Base-by-base conservation (phyloP, 2,888 invertebrate genomes). In the Himalopsyche japonica region DNA sequence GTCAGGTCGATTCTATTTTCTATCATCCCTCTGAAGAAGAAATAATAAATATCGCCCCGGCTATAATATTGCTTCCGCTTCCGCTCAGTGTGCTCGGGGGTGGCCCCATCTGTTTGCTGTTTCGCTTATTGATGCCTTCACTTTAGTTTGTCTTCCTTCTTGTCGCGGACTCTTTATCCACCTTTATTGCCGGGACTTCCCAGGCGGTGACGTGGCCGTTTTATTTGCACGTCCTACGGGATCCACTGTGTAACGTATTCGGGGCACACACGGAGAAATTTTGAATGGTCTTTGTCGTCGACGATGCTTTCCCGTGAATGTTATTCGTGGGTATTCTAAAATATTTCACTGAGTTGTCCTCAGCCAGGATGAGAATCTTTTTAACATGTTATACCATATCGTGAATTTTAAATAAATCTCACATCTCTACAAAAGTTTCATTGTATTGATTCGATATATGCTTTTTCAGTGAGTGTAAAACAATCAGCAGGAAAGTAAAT, bases 91-190 rank as follows among this genome's bases (percentile, higher is more conserved):
- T 43, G 43, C 43, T 43, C 43, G 24, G 70, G 70, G 20, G 70
- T 70, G 70, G 70, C 70, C 70, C 70, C 70, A 70, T 70, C 70
- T 70, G 70, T 70, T 70, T 70, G 70, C 70, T 70, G 70, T 70
- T 27, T 70, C 70, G 70, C 70, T 70, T 70, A 70, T 70, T 70
- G 70, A 70, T 70, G 70, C 70, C 70, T 70, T 70, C 70, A 70
- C 70, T 70, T 70, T 70, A 70, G 70, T 70, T 70, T 70, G 70
- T 70, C 70, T 70, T 27, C 30, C 70, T 70, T 30, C 70, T 24
- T 70, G 70, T 70, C 70, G 70, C 70, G 70, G 70, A 70, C 70
- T 70, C 70, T 70, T 70, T 70, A 70, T 70, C 70, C 70, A 70
- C 70, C 70, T 70, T 70, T 70, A 70, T 70, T 70, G 70, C 70